Percentiles rank a stretch among this genome's conserved stretches.
phyloP scores from a whole-genome alignment of 2,888 invertebrate species.

The Kuschelorhynchus macadamiae region DNA sequence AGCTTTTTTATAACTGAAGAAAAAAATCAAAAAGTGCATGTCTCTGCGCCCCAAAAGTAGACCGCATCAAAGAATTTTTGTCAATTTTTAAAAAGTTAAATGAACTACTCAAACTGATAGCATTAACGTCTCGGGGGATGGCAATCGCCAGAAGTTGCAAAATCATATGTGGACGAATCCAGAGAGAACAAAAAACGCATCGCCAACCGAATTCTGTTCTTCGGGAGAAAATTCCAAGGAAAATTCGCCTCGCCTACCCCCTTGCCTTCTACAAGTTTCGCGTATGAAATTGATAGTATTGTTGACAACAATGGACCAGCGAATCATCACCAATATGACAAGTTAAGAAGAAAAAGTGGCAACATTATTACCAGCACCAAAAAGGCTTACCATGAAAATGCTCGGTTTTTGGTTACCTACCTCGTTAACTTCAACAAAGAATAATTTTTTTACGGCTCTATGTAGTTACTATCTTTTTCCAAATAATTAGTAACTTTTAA shows the following conservation, averaged over 20 bases:
- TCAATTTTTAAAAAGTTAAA: too few species aligned
- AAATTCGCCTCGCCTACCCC: conserved; percentile 2
- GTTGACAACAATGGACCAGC: conserved; percentile 6
- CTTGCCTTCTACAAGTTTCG: conserved; percentile 2
- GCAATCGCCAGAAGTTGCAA: not conserved
- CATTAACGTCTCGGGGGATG: not conserved
- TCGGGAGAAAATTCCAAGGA: too few species aligned
- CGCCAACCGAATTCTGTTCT: conserved; percentile 1
- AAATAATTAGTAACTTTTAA: not conserved
- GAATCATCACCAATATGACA: not conserved
- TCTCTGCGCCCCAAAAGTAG: too few species aligned
- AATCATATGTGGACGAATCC: not conserved
- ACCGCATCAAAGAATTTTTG: too few species aligned
- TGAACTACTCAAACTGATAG: too few species aligned
- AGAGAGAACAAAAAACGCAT: not conserved
- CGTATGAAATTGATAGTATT: not conserved
- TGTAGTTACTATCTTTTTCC: conserved; percentile 7
- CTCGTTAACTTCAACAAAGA: not conserved
- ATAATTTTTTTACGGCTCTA: not conserved
- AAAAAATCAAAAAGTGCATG: too few species aligned
- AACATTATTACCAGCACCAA: conserved; percentile 3
- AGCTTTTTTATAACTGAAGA: too few species aligned
- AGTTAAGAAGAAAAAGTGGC: conserved; percentile 1
- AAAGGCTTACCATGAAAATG: not conserved
- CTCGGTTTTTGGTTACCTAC: not conserved